phyloP scores from a whole-genome alignment of 2,888 invertebrate species.

The Pardosa pseudoannulata region DNA sequence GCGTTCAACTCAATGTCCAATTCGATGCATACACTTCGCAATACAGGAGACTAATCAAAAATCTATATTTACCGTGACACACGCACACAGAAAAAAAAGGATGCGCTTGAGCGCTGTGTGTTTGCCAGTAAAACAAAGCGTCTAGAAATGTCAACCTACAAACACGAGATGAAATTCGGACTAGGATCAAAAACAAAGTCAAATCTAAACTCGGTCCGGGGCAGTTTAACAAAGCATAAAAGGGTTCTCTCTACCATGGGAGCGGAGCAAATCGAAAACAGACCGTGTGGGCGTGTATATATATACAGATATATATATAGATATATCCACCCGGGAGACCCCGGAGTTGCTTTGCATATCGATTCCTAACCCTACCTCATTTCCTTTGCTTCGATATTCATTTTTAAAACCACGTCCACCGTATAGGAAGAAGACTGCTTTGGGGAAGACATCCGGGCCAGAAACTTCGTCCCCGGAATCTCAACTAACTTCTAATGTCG shows the following conservation, averaged over 20 bases:
- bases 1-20: neutral
- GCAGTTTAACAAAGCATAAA: conserved; percentile 67
- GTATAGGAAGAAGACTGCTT: too few species aligned
- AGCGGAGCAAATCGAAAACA: conserved; percentile 61
- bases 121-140: neutral
- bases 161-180: neutral
- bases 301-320: neutral
- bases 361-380: conserved; percentile 67
- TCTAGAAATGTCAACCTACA: neutral
- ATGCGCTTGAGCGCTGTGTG: neutral
- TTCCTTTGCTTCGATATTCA: conserved; percentile 71
- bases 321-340: conserved; percentile 22
- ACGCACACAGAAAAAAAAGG: neutral
- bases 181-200: neutral
- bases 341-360: conserved; percentile 61
- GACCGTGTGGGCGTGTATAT: conserved; percentile 23
- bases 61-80: neutral
- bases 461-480: conserved; percentile 47
- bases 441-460: neutral
- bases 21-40: neutral
- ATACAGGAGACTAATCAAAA: neutral
- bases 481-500: conserved; percentile 60
- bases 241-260: conserved; percentile 39
- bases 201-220: conserved; percentile 15
- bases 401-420: conserved; percentile 67